Evolutionary conservation across 2,113 vertebrate genomes (phyloP).

Genomic region (Gambusia affinis): DNA sequence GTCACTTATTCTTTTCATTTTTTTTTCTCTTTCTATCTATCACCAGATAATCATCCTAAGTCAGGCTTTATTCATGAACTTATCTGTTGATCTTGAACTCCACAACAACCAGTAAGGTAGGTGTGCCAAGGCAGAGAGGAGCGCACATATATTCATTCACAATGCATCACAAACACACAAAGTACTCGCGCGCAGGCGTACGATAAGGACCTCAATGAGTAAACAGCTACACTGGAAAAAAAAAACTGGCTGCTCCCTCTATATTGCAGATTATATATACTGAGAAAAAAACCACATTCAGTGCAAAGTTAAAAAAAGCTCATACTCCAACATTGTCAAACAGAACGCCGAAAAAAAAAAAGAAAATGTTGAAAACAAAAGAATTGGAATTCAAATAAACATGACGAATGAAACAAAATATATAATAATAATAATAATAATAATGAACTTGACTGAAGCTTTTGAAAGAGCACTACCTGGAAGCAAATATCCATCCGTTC

Average conservation of each 20-base stretch:
- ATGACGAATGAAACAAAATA: constrained; percentile 86
- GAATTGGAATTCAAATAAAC: constrained; percentile 88
- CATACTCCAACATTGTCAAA: constrained; percentile 92
- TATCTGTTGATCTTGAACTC: constrained; percentile 91
- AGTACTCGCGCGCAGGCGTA: constrained; percentile 43
- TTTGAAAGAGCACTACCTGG: constrained; percentile 95
- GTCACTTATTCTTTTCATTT: constrained; percentile 51
- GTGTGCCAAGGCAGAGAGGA: constrained; percentile 96
- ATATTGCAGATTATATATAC: constrained; percentile 86
- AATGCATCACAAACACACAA: constrained; percentile 19
- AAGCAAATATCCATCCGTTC: constrained; percentile 99
- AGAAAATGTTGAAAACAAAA: constrained; percentile 68
- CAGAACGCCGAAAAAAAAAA: constrained; percentile 73
- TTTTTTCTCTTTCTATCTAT: constrained; percentile 69
- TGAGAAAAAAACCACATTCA: constrained; percentile 91
- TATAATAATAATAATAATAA: constrained; percentile 61
- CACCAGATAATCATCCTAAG: constrained; percentile 86
- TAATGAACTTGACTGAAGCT: constrained; percentile 89
- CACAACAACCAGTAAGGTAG: constrained; percentile 92
- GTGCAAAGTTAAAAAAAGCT: constrained; percentile 97
- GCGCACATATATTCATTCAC: constrained; percentile 80
- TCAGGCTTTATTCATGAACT: constrained; percentile 82
- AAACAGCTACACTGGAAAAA: constrained; percentile 94
- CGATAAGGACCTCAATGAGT: constrained; percentile 93
- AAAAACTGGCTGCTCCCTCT: constrained; percentile 88